Evolutionary conservation across 2,113 vertebrate genomes (phyloP).

Genomic region (Ctenomys sociabilis): DNA sequence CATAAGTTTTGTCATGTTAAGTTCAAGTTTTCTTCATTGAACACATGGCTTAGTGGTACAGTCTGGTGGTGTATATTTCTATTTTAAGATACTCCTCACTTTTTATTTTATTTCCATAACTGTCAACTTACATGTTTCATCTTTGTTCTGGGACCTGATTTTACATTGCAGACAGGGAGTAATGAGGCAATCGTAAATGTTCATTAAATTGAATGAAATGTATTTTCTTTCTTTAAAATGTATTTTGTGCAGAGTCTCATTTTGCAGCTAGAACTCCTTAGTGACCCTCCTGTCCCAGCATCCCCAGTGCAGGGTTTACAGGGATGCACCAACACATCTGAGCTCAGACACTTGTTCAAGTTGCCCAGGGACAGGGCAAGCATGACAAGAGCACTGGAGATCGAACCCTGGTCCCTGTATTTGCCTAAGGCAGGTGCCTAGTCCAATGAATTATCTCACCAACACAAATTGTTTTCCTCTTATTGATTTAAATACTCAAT

Average conservation of each 20-base stretch:
- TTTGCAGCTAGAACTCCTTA: too few relatives aligned
- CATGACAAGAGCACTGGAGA: too few relatives aligned
- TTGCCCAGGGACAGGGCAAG: too few relatives aligned
- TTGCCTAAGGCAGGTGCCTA: too few relatives aligned
- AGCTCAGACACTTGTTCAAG: too few relatives aligned
- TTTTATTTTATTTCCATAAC: constrained; percentile 16
- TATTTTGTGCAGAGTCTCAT: too few relatives aligned
- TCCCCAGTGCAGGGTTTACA: too few relatives aligned
- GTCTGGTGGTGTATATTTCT: not conserved
- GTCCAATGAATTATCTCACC: too few relatives aligned
- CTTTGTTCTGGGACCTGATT: not conserved
- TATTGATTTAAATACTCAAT: constrained; percentile 5
- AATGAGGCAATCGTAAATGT: not conserved
- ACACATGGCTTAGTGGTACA: not conserved
- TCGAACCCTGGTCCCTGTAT: too few relatives aligned
- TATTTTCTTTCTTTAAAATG: not conserved
- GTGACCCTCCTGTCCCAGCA: too few relatives aligned
- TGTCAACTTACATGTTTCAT: not conserved
- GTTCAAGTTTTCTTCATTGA: not conserved
- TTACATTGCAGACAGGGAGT: not conserved
- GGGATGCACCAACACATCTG: too few relatives aligned
- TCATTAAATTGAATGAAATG: not conserved
- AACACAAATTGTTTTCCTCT: not conserved
- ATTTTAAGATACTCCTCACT: not conserved
- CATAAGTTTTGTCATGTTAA: not conserved